Base-by-base conservation (phyloP, 2,113 vertebrate species). In the Phocoena sinus region DNA sequence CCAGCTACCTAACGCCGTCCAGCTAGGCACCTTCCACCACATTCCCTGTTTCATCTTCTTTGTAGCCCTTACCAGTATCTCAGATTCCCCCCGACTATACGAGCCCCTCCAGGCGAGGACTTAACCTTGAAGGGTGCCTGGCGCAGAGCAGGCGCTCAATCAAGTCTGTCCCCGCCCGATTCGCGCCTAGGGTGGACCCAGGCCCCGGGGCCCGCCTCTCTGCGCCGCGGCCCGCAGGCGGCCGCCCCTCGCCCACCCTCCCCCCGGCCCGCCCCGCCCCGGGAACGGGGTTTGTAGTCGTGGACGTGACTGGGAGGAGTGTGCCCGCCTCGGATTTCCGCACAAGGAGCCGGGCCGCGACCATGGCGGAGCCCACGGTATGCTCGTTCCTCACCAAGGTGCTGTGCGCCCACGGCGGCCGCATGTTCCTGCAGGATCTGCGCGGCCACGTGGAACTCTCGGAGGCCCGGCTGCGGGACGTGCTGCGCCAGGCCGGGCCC, bases 361-460 rank as follows among this genome's bases (percentile, higher is more conserved):
- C 1, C 2, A 99, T 99, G 99, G 89, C 89, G 20, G 98, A 99
- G 31, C 98, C 98, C 21, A 98, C 95, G 0, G 98, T 99, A 9
- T 98, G 91, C 76, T 41, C 98, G 17, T 99, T 98, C 94, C 96
- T 99, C 68, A 98, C 98, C 77, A 98, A 98, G 95, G 92, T 97
- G 36, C 95, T 99, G 74, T 99, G 98, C 88, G 90, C 96, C 13
- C 38, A 96, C 0, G 98, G 98, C 26, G 99, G 99, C 79, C 91
- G 97, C 82, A 70, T 99, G 97, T 28, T 33, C 13, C 94, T 96
- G 84, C 25, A 1, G 33, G 93, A 96, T 90, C 97, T 99, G 58
- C 90, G 53, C 67, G 62, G 83, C 70, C 50, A 50, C 70, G 5
- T 98, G 89, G 98, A 96, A n/a, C 98, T 99, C 18, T 77, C 98